These are phyloP conservation scores for Solea senegalensis DNA, from an alignment of 2,113 vertebrate genomes.

Conservation along the genomic window DNA sequence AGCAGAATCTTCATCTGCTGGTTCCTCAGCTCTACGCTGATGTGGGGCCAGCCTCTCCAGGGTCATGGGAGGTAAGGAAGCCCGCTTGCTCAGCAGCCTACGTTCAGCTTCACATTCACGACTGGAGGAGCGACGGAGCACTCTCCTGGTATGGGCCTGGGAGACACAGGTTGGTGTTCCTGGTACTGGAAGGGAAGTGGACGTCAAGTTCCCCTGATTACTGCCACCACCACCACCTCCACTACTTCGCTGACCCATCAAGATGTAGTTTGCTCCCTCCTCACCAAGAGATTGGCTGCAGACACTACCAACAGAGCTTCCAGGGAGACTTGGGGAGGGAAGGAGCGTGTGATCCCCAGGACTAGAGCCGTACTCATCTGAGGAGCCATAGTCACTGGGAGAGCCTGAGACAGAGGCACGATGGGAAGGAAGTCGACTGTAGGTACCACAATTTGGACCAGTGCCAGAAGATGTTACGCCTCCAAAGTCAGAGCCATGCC, in stretches of 20 bases:
- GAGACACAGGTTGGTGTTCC: constrained; percentile 49
- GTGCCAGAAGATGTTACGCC: constrained; percentile 36
- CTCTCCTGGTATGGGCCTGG: constrained; percentile 68
- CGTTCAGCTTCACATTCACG: constrained; percentile 79
- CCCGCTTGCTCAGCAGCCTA: constrained; percentile 77
- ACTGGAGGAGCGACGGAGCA: constrained; percentile 79
- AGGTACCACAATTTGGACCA: constrained; percentile 60
- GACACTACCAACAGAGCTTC: constrained; percentile 68
- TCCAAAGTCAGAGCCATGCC: constrained; percentile 77
- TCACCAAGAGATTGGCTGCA: constrained; percentile 68
- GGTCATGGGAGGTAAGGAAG: constrained; percentile 82
- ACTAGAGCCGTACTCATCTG: constrained; percentile 86
- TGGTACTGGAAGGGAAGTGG: constrained; percentile 61
- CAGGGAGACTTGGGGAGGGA: constrained; percentile 64
- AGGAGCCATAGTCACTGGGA: constrained; percentile 84
- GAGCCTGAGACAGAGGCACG: constrained; percentile 79
- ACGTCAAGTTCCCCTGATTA: constrained; percentile 47
- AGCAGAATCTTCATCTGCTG: constrained; percentile 70
- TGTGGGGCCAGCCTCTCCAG: constrained; percentile 74
- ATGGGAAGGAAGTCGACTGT: constrained; percentile 67
- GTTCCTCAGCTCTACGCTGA: constrained; percentile 57
- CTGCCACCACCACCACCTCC: constrained; percentile 12
- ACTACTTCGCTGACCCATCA: constrained; percentile 77
- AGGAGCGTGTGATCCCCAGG: constrained; percentile 76
- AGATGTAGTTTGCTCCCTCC: constrained; percentile 81